These are phyloP conservation scores for Silurus lanzhouensis DNA, from an alignment of 2,797 vertebrate species.

Conservation along the genomic window DNA sequence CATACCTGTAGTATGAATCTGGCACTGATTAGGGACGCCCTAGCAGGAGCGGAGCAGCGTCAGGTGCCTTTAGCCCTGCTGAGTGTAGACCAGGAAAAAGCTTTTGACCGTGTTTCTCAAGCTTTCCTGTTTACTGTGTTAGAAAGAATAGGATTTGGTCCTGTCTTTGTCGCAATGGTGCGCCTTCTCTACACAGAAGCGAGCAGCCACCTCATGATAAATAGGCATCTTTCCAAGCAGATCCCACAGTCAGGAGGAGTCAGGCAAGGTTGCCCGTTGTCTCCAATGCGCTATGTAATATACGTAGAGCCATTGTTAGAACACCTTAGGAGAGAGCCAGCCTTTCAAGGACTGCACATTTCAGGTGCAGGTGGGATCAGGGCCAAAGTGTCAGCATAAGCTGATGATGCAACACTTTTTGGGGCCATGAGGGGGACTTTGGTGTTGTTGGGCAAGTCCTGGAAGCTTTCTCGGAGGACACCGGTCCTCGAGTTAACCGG, in stretches of 20 bases:
- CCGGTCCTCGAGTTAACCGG: neutral
- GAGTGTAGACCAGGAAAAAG: too few species aligned
- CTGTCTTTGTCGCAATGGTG: neutral
- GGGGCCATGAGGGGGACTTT: neutral
- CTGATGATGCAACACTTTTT: constrained; percentile 13
- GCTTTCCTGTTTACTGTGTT: too few species aligned
- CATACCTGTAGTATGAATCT: neutral
- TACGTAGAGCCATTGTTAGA: too few species aligned
- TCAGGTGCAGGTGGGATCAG: neutral
- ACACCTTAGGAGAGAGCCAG: neutral
- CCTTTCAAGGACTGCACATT: neutral
- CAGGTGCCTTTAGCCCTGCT: too few species aligned
- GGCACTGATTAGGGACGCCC: neutral
- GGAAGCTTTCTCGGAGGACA: neutral
- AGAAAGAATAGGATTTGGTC: too few species aligned
- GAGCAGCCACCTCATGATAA: neutral
- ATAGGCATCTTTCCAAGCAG: neutral
- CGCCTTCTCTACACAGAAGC: neutral
- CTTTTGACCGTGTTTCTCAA: too few species aligned
- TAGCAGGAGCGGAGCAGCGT: too few species aligned
- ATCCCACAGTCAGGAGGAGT: constrained; percentile 12
- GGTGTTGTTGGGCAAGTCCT: accelerated
- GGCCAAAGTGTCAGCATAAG: neutral
- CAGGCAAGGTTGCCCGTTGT: constrained; percentile 4
- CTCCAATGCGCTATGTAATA: too few species aligned